Evolutionary conservation across 2,797 vertebrate species (phyloP).

Genomic region (Ficedula albicollis): DNA sequence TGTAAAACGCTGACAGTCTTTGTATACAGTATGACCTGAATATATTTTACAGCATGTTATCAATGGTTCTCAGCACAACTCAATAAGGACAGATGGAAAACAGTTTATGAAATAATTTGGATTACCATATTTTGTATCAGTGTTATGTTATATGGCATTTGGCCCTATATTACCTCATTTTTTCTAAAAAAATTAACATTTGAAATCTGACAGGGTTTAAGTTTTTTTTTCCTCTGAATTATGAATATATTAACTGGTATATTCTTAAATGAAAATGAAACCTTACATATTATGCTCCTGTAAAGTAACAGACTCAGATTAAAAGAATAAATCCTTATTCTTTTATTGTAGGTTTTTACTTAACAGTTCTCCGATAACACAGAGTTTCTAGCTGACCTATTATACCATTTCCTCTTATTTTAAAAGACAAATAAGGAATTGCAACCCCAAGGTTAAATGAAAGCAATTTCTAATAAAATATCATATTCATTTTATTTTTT

Average conservation of each 20-base stretch:
- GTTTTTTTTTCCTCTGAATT: not conserved
- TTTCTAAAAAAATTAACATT: not conserved
- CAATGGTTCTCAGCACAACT: not conserved
- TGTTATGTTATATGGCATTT: not conserved
- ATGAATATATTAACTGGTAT: not conserved
- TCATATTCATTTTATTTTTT: conserved; percentile 2
- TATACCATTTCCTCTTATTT: not conserved
- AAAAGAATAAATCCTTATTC: not conserved
- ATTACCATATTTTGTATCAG: not conserved
- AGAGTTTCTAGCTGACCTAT: not conserved
- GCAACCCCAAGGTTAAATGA: not conserved
- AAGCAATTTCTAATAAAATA: not conserved
- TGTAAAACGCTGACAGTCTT: not conserved
- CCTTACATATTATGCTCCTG: not conserved
- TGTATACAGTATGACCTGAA: not conserved
- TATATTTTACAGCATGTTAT: not conserved
- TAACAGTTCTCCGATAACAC: not conserved
- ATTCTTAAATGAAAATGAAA: not conserved
- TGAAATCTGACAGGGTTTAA: not conserved
- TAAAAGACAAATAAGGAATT: not conserved
- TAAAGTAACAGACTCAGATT: not conserved
- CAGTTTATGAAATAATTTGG: not conserved
- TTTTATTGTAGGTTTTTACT: not conserved
- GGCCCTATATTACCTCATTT: not conserved
- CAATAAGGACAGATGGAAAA: not conserved